Evolutionary conservation across 2,113 vertebrate species (phyloP).

Genomic region (Cacatua alba): DNA sequence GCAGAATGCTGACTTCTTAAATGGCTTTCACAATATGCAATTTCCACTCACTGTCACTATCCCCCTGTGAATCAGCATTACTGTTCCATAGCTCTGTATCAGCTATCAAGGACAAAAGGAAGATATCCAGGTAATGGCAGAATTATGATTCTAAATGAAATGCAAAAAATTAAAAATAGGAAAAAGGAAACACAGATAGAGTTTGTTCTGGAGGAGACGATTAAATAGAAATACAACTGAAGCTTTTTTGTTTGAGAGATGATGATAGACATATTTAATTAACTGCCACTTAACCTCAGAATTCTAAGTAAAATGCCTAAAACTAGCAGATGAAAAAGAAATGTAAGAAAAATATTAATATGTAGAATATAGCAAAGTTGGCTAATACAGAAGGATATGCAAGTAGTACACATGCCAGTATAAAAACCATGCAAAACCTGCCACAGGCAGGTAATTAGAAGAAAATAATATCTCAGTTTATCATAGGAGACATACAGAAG

Average conservation of each 20-base stretch:
- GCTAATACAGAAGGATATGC: not conserved
- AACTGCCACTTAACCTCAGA: not conserved
- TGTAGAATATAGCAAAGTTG: not conserved
- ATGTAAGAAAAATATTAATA: not conserved
- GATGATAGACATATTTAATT: not conserved
- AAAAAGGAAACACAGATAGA: not conserved
- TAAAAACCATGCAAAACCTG: not conserved
- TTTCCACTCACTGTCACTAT: not conserved
- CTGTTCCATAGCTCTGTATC: not conserved
- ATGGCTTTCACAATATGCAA: not conserved
- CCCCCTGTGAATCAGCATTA: not conserved
- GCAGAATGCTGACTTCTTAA: not conserved
- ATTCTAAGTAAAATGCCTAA: not conserved
- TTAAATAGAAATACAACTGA: not conserved
- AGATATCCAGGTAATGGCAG: not conserved
- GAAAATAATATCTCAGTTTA: not conserved
- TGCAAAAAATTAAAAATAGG: not conserved
- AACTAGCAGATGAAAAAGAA: not conserved
- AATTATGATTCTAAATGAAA: not conserved
- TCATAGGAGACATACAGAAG: not conserved
- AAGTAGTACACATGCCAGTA: not conserved
- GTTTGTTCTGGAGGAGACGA: not conserved
- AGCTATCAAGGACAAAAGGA: not conserved
- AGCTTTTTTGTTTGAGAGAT: not conserved
- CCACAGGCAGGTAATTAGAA: slow-evolving; percentile 21